Evolutionary conservation across 2,888 invertebrate genomes (phyloP), one percentile per base, ranked within the genome.

Genomic region (Spisula subtruncata): DNA sequence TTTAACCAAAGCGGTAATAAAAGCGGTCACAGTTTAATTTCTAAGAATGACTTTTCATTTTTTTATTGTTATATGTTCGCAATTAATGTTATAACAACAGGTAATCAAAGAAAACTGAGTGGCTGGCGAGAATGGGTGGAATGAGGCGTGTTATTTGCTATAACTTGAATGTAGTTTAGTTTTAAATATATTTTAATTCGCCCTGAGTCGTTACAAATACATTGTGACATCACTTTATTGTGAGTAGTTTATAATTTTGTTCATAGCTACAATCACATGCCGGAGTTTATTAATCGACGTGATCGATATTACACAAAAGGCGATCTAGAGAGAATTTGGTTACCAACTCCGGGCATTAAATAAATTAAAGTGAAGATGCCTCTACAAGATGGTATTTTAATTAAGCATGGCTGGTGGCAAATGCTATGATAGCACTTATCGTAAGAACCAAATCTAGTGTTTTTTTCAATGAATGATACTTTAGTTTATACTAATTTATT

Each of bases 11-110:
- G 75, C 5, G 25, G 18, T 18, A 25, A 75, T 75, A 75, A 75
- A 75, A 75, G 41, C n/a, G 29, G 12, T 75, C 75, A 75, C 35
- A 25, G 16, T 75, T 75, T 75, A 35, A 75, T 35, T 75, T 75
- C 75, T 32, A 75, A 75, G 75, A 75, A 75, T 35, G 60, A 66
- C 60, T 2, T 66, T 25, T 25, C 60, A 25, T 10, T 66, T 66
- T 25, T 66, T 25, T n/a, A 16, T 51, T 1, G 60, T 66, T 25
- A 66, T 66, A 25, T n/a, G 60, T 66, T 25, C 60, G 4, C 60
- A 25, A 66, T 66, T 66, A 25, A 66, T 66, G 25, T 66, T 25
- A 4, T 25, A 66, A 66, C 10, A 66, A 10, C 10, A 66, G 25
- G 6, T 25, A 66, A 12, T 66, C n/a, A 66, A 66, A 66, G 60